Conservation (phyloP, 2,797 vertebrate genomes). For the Sylvilagus floridanus region DNA sequence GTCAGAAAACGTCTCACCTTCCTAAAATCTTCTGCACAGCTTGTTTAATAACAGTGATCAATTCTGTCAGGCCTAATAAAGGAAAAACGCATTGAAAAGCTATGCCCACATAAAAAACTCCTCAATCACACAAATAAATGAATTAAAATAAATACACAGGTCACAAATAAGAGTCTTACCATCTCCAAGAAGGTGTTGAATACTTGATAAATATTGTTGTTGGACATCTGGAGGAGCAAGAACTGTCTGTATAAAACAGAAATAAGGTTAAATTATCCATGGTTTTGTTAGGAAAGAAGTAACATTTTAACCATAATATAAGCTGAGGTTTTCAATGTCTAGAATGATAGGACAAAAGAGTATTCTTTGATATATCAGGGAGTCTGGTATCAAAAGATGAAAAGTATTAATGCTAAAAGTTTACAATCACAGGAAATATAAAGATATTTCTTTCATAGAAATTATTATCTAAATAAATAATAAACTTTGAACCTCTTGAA, state of each 20-base stretch:
- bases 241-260: constrained; percentile 87
- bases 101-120: not conserved
- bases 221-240: constrained; percentile 96
- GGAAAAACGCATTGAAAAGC: constrained; percentile 73
- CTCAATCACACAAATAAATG: constrained; percentile 36
- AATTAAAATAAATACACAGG: not conserved
- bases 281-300: constrained; percentile 40
- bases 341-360: not conserved
- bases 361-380: constrained; percentile 41
- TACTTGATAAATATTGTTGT: constrained; percentile 98
- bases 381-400: constrained; percentile 53
- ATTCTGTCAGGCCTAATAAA: constrained; percentile 92
- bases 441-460: constrained; percentile 1
- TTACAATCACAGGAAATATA: constrained; percentile 35
- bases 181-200: constrained; percentile 97
- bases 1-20: constrained; percentile 88
- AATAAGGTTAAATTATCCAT: constrained; percentile 13
- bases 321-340: constrained; percentile 40
- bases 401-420: constrained; percentile 20
- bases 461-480: constrained; percentile 10
- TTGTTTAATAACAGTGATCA: constrained; percentile 95
- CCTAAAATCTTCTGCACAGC: constrained; percentile 94
- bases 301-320: constrained; percentile 27
- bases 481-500: constrained; percentile 23
- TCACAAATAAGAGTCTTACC: constrained; percentile 87